Evolutionary conservation across 2,113 vertebrate species (phyloP), one percentile per base, ranked within the genome.

Genomic region (Dipodomys spectabilis): DNA sequence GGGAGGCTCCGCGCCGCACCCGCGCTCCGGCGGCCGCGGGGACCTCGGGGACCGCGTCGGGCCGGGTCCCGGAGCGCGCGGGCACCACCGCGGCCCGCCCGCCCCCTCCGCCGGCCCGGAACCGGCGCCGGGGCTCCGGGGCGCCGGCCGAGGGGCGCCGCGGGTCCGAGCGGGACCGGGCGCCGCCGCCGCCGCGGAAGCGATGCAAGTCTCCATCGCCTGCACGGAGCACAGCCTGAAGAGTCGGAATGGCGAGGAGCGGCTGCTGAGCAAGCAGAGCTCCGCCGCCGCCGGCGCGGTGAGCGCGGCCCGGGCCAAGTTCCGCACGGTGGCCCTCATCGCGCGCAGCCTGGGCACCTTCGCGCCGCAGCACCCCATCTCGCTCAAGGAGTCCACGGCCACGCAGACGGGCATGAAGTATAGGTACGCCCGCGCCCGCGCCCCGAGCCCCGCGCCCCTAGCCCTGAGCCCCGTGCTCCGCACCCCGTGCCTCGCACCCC

Each of bases 391-490:
- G 98, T 99, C 99, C 84, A 99, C 99, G 0, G 99, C 99, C 32
- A 99, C 99, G 97, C 99, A 99, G 98, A 99, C 99, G 60, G 99
- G 99, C 97, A 99, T 99, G 99, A 99, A 99, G 98, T 99, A 99
- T 98, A 99, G 99, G 99, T 99, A 99, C 96, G 99, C 96, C 27
- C 27, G 64, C 18, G 0, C 49, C 49, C 49, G 9, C 12, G 49
- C 49, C 49, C 49, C 49, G 49, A 12, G 12, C 49, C 49, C 49
- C 49, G 9, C 9, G 49, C 8, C 49, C 49, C 49, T 49, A 39
- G 39, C 39, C 39, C 39, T 39, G 39, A 39, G 39, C 39, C 49
- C 49, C 9, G 9, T 49, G 49, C 49, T 12, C 49, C 49, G 49
- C 9, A 49, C 49, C 49, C 49, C 49, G 9, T 1, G 49, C 8